Evolutionary conservation across 2,113 vertebrate genomes (phyloP).

Genomic region (Pyrgilauda ruficollis): DNA sequence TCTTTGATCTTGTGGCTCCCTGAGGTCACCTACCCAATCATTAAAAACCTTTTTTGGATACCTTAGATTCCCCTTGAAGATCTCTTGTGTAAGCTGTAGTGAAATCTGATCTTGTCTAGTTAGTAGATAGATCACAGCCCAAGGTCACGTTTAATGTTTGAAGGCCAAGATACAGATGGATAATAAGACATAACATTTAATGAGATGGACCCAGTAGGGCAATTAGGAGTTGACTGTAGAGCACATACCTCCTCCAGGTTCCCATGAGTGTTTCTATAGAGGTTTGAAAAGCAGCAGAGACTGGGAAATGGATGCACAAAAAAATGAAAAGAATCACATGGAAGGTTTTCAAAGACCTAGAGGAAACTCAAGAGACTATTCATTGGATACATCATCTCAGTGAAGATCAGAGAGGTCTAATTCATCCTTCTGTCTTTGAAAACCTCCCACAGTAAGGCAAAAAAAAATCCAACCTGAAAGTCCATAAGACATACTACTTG

Average conservation of each 20-base stretch:
- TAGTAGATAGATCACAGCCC: neutral
- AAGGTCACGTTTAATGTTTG: neutral
- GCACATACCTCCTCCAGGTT: neutral
- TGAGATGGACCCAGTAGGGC: neutral
- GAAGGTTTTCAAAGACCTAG: neutral
- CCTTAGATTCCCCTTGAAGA: neutral
- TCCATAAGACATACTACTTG: neutral
- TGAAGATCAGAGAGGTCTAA: neutral
- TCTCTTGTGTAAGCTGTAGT: neutral
- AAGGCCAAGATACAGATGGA: neutral
- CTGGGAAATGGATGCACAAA: neutral
- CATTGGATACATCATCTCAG: neutral
- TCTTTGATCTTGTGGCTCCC: neutral
- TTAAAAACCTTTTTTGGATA: neutral
- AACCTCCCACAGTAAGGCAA: neutral
- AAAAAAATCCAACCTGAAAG: neutral
- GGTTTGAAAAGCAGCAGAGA: neutral
- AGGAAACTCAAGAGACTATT: neutral
- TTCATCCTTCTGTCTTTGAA: neutral
- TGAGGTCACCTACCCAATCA: neutral
- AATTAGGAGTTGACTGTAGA: constrained; percentile 37
- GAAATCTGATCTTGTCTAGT: constrained; percentile 1
- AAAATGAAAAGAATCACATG: neutral
- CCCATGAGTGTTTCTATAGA: neutral
- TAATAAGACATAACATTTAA: constrained; percentile 34